Conservation (phyloP, 2,113 vertebrate genomes). For the Podiceps cristatus region DNA sequence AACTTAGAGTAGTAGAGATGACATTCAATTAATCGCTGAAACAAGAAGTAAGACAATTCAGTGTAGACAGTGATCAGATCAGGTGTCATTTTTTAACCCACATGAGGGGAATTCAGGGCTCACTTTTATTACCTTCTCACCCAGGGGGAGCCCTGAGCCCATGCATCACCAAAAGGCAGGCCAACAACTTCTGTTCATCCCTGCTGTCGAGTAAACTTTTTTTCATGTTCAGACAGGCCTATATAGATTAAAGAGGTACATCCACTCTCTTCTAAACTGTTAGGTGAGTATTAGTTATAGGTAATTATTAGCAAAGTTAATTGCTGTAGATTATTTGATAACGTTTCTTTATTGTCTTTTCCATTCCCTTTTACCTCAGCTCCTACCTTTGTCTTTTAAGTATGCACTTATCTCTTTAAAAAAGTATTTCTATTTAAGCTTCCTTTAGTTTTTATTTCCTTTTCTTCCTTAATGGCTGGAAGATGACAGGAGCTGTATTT, state of each 20-base stretch:
- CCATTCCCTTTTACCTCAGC: not conserved
- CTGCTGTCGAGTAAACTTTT: not conserved
- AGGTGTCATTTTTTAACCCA: not conserved
- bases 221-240: not conserved
- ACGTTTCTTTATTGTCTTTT: not conserved
- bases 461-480: not conserved
- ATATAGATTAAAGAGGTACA: not conserved
- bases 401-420: not conserved
- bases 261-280: not conserved
- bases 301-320: not conserved
- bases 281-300: not conserved
- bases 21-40: not conserved
- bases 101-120: not conserved
- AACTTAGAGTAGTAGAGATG: not conserved
- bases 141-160: not conserved
- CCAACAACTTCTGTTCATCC: not conserved
- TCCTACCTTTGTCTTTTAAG: not conserved
- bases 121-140: not conserved
- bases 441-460: not conserved
- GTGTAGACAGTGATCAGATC: not conserved
- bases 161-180: not conserved
- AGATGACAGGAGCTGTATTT: not conserved
- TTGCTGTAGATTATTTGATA: not conserved
- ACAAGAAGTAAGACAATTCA: not conserved
- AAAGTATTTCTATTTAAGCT: not conserved